Evolutionary conservation across 2,113 vertebrate genomes (phyloP).

Genomic region (Oenanthe oenanthe): DNA sequence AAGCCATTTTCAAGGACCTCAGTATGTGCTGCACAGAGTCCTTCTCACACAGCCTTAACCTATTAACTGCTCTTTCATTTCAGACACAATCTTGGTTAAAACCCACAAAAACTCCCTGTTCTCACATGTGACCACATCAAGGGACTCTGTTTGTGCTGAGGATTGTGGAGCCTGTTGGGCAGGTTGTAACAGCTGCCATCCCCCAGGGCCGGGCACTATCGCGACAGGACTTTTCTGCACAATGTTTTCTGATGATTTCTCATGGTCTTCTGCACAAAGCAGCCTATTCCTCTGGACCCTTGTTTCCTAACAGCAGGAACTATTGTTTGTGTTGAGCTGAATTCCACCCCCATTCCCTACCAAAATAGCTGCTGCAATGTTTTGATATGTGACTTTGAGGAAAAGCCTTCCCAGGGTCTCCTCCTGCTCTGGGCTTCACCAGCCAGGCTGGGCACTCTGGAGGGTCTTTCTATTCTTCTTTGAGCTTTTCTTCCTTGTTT

Average conservation of each 20-base stretch:
- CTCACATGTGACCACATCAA: conserved; percentile 53
- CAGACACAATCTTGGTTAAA: conserved; percentile 27
- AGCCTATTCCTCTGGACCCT: background rate
- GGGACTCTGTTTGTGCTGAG: background rate
- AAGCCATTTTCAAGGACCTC: conserved; percentile 19
- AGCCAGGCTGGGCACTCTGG: background rate
- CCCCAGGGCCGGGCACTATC: background rate
- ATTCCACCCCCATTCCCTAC: background rate
- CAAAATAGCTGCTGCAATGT: background rate
- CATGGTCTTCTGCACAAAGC: background rate
- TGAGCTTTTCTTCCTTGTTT: background rate
- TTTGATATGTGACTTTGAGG: background rate
- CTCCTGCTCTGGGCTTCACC: background rate
- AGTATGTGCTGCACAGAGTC: background rate
- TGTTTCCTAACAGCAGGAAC: background rate
- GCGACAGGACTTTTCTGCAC: background rate
- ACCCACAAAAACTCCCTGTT: conserved; percentile 17
- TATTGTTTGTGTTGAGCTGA: background rate
- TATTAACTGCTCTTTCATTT: conserved; percentile 25
- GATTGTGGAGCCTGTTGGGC: background rate
- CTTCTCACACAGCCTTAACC: conserved; percentile 2
- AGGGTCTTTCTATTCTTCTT: background rate
- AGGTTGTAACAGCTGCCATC: background rate
- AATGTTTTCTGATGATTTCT: background rate
- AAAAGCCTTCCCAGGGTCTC: background rate